These are phyloP conservation scores for Malacoctenus gilli DNA, from an alignment of 2,797 vertebrate genomes.

Conservation along the genomic window DNA sequence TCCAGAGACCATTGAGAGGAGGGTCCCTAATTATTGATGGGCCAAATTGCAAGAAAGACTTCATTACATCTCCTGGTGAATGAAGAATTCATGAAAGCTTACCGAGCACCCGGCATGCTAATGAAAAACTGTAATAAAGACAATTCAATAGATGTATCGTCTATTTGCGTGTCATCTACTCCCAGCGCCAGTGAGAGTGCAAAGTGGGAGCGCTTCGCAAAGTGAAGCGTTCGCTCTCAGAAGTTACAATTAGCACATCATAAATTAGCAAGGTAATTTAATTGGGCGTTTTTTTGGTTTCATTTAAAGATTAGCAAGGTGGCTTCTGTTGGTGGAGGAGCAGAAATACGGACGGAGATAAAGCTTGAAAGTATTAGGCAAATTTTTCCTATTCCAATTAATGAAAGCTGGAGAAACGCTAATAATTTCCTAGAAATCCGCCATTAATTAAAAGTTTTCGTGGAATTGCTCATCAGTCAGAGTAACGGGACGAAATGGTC, in stretches of 20 bases:
- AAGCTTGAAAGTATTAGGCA: neutral
- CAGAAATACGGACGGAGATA: constrained; percentile 1
- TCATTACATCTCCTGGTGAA: constrained; percentile 73
- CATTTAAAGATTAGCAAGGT: constrained; percentile 6
- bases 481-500: neutral
- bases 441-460: neutral
- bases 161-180: constrained; percentile 39
- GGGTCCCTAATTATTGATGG: constrained; percentile 80
- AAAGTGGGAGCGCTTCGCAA: constrained; percentile 19
- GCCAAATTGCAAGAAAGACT: constrained; percentile 76
- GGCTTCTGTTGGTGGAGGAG: constrained; percentile 11
- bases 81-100: constrained; percentile 76
- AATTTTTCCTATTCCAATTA: constrained; percentile 1
- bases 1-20: constrained; percentile 70
- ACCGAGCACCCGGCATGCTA: constrained; percentile 54
- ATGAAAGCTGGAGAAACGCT: constrained; percentile 1
- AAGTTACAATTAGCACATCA: constrained; percentile 2
- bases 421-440: constrained; percentile 10
- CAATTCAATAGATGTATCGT: constrained; percentile 42
- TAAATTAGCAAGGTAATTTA: constrained; percentile 19
- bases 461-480: neutral
- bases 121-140: constrained; percentile 59
- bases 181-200: constrained; percentile 14
- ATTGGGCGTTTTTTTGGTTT: constrained; percentile 11
- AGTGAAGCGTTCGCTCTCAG: constrained; percentile 21